phyloP scores from a whole-genome alignment of 2,888 invertebrate species.

The Pardosa pseudoannulata region DNA sequence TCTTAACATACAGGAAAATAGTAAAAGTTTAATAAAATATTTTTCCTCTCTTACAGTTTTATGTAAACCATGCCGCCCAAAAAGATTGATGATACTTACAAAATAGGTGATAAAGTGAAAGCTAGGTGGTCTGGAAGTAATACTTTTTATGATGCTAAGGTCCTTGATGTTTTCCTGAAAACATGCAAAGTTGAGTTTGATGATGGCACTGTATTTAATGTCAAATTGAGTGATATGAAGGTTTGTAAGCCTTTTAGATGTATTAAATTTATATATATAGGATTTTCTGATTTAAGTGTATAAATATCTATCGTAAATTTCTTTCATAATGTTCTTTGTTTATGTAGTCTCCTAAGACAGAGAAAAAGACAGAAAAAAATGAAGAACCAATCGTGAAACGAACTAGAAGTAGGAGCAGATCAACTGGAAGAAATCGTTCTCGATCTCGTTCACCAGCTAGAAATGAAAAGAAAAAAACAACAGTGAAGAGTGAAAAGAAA shows the following conservation, averaged over 20 bases:
- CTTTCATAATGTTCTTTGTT: too few relatives aligned
- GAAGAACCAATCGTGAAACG: background rate
- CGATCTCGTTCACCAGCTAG: slow-evolving; percentile 27
- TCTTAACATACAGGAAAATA: too few relatives aligned
- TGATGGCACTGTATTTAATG: slow-evolving; percentile 58
- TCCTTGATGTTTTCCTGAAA: slow-evolving; percentile 32
- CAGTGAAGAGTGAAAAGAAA: slow-evolving; percentile 22
- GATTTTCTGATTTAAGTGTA: too few relatives aligned
- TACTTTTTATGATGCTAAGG: slow-evolving; percentile 53
- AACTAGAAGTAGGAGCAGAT: slow-evolving; percentile 37
- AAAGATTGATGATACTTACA: slow-evolving; percentile 32
- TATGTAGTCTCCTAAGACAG: background rate
- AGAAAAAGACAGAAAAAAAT: slow-evolving; percentile 8
- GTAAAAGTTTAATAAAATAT: too few relatives aligned
- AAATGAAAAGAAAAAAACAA: slow-evolving; percentile 26
- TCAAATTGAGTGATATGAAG: slow-evolving; percentile 51
- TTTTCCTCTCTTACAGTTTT: too few relatives aligned
- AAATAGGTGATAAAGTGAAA: slow-evolving; percentile 58
- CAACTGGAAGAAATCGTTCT: slow-evolving; percentile 15
- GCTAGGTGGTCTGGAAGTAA: slow-evolving; percentile 66
- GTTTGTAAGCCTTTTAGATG: too few relatives aligned
- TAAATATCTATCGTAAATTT: too few relatives aligned
- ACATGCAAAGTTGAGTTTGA: slow-evolving; percentile 56
- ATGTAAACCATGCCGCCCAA: slow-evolving; percentile 46
- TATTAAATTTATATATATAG: too few relatives aligned